Percentiles rank a stretch among this genome's conserved stretches.
Conservation (phyloP, 64 coral and sea anemone genomes). For the Stichodactyla helianthus region DNA sequence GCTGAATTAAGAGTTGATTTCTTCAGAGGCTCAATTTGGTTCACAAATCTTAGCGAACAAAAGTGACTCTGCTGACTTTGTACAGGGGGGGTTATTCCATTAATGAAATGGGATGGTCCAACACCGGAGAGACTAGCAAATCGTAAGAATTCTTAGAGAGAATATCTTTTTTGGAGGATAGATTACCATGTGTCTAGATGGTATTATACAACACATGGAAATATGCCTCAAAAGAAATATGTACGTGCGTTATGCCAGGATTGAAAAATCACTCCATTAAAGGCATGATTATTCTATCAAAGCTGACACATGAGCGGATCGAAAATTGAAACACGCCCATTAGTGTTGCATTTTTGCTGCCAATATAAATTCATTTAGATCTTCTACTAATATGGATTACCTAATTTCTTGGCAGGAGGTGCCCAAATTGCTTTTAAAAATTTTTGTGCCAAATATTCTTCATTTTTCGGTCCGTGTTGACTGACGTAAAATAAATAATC, state of each 20-base stretch:
- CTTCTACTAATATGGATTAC: background rate
- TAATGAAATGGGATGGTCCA: too few species aligned
- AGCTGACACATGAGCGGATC: background rate
- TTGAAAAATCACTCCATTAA: background rate
- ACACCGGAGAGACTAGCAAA: too few species aligned
- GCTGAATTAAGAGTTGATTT: too few species aligned
- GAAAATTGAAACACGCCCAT: background rate
- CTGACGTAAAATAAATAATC: background rate
- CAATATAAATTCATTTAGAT: background rate
- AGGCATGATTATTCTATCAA: background rate
- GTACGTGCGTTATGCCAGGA: background rate
- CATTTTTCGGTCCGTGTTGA: background rate
- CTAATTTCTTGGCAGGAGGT: background rate
- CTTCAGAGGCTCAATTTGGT: too few species aligned
- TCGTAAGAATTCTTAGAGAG: background rate
- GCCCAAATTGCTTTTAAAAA: background rate
- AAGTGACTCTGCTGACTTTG: too few species aligned
- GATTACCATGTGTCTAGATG: background rate
- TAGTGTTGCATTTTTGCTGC: background rate
- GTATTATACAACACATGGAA: too few species aligned
- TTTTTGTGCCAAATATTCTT: background rate
- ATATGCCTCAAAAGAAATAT: background rate
- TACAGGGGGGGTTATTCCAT: too few species aligned
- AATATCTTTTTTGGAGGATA: background rate
- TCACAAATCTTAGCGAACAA: too few species aligned